Percentiles rank a stretch among this genome's conserved stretches.
Evolutionary conservation across 2,888 invertebrate species (phyloP).

Genomic region (Synergus umbraculus): DNA sequence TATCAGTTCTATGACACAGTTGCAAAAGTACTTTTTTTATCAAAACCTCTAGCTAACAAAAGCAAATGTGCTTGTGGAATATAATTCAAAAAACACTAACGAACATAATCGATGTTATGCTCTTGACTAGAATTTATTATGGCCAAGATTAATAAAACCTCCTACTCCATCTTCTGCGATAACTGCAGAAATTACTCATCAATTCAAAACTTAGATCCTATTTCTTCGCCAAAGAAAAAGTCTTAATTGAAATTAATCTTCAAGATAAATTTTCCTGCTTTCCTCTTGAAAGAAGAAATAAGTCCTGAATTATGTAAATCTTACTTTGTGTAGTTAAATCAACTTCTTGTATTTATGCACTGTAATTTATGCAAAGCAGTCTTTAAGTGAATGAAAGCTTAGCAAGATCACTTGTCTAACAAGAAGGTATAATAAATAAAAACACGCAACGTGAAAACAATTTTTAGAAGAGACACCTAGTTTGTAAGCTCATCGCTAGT

Average conservation of each 20-base stretch:
- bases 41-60: conserved; percentile 7
- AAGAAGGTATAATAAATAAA: neutral
- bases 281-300: too few relatives aligned
- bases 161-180: neutral
- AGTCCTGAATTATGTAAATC: too few relatives aligned
- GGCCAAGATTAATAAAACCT: neutral
- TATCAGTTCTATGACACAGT: conserved; percentile 32
- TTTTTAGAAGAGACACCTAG: neutral
- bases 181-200: conserved; percentile 22
- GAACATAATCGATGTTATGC: conserved; percentile 20
- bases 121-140: conserved; percentile 24
- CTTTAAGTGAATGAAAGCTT: neutral
- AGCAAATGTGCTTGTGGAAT: conserved; percentile 15
- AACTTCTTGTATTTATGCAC: neutral
- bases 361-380: neutral
- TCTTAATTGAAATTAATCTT: conserved; percentile 1
- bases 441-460: neutral
- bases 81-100: conserved; percentile 29
- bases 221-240: neutral
- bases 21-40: conserved; percentile 32
- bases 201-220: neutral
- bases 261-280: neutral
- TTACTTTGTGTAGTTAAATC: neutral
- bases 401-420: neutral
- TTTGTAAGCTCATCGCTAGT: neutral